phyloP scores from a whole-genome alignment of 2,888 invertebrate species.

The Chamaedrilus cognettii region DNA sequence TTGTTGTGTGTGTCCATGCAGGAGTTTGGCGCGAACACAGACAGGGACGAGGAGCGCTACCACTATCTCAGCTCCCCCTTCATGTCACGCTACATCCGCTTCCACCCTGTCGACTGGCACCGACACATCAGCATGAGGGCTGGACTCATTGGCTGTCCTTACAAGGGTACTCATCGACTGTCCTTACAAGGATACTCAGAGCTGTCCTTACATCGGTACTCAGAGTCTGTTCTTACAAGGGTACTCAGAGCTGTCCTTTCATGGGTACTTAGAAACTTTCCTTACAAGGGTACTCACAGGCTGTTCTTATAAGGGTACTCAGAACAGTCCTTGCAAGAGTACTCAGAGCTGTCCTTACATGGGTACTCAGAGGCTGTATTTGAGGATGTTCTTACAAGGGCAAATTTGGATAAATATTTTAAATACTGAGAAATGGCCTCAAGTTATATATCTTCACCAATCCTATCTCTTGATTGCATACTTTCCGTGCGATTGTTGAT shows the following conservation, averaged over 20 bases:
- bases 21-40: constrained; percentile 63
- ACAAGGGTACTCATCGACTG: constrained; percentile 45
- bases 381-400: no score
- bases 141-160: constrained; percentile 63
- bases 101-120: constrained; percentile 63
- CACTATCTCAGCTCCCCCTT: constrained; percentile 64
- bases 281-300: constrained; percentile 63
- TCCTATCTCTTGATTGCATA: no score
- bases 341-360: background rate
- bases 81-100: constrained; percentile 61
- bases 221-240: no score
- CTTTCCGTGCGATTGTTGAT: no score
- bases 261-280: no score
- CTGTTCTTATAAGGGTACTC: constrained; percentile 59
- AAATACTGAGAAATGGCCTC: no score
- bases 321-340: background rate
- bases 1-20: no score
- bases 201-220: no score
- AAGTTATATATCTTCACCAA: no score
- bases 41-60: constrained; percentile 61
- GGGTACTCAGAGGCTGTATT: no score
- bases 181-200: background rate
- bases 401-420: no score
- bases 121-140: constrained; percentile 62
- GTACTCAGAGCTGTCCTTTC: no score